Evolutionary conservation across 2,797 vertebrate genomes (phyloP).

Genomic region (Clarias platycephalus): DNA sequence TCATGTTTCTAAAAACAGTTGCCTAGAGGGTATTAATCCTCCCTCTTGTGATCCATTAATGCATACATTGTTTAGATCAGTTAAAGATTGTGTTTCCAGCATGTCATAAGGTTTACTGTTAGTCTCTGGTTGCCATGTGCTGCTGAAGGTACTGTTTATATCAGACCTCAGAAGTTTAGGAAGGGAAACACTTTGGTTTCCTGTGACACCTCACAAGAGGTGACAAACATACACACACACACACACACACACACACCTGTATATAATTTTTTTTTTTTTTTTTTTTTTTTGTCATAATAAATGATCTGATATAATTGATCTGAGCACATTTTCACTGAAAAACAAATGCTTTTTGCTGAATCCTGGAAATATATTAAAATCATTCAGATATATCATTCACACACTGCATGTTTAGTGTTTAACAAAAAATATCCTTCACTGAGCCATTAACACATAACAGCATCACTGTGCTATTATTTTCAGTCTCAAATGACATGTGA

Average conservation of each 20-base stretch:
- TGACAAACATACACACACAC: neutral
- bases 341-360: neutral
- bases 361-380: neutral
- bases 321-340: neutral
- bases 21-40: neutral
- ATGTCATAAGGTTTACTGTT: conserved; percentile 11
- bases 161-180: conserved; percentile 43
- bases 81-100: conserved; percentile 44
- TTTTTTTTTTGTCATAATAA: too few species aligned
- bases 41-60: conserved; percentile 8
- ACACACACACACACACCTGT: neutral
- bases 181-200: conserved; percentile 51
- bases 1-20: neutral
- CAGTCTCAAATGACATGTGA: conserved; percentile 57
- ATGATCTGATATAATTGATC: too few species aligned
- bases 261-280: too few species aligned
- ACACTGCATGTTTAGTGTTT: neutral
- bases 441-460: conserved; percentile 27
- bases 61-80: neutral
- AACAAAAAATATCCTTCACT: neutral
- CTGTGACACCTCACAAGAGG: conserved; percentile 29
- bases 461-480: conserved; percentile 56
- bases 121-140: conserved; percentile 35
- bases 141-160: conserved; percentile 34
- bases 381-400: neutral